These are phyloP conservation scores for Oscheius sp. DNA, from an alignment of 2,888 invertebrate genomes.

Conservation along the genomic window DNA sequence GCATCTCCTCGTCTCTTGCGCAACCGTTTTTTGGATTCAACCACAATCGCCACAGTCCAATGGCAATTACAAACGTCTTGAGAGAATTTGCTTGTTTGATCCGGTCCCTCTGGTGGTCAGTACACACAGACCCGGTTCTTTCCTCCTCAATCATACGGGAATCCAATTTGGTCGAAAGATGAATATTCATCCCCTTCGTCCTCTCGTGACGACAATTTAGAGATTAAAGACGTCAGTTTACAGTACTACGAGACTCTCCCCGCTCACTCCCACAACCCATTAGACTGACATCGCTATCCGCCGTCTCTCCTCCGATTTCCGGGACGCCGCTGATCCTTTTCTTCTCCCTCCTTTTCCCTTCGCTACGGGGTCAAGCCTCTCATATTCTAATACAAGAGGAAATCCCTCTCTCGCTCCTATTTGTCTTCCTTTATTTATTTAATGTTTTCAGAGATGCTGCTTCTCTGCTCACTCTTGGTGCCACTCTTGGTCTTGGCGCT, in stretches of 20 bases:
- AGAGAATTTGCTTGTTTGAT: background rate
- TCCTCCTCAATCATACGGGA: no score
- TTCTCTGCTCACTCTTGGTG: background rate
- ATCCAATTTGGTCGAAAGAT: no score
- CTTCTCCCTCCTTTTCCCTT: no score
- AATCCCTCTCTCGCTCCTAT: background rate
- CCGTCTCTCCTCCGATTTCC: constrained; percentile 5
- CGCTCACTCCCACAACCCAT: background rate
- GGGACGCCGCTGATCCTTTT: background rate
- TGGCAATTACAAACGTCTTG: background rate
- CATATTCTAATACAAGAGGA: constrained; percentile 7
- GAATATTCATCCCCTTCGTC: constrained; percentile 2
- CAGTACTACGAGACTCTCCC: no score
- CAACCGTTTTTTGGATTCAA: background rate
- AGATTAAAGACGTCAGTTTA: no score
- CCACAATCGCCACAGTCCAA: no score
- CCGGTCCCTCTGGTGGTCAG: background rate
- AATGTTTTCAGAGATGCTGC: background rate
- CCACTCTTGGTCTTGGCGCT: background rate
- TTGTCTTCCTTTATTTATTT: background rate
- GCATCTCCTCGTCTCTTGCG: background rate
- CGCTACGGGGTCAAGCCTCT: constrained; percentile 18
- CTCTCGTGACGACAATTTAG: no score
- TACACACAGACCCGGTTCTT: background rate
- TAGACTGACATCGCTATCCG: background rate